phyloP scores from a whole-genome alignment of 2,888 invertebrate genomes.

The Lacanobia wlatinum region DNA sequence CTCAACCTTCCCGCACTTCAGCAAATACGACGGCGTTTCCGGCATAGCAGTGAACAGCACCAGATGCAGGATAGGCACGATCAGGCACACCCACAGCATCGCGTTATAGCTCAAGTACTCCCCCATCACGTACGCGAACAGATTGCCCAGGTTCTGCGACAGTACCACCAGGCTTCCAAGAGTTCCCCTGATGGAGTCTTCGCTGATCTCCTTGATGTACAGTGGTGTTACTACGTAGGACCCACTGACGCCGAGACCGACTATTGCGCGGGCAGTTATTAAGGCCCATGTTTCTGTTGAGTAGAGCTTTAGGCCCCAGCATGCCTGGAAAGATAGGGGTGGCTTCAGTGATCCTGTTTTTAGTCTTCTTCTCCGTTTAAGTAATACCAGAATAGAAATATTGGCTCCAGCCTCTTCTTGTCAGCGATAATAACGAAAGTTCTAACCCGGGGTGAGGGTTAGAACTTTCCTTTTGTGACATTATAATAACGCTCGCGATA shows the following conservation, averaged over 20 bases:
- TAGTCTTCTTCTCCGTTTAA: neutral
- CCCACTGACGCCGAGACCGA: conserved; percentile 85
- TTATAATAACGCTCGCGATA: too few species aligned
- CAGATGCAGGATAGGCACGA: conserved; percentile 83
- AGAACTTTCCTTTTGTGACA: too few species aligned
- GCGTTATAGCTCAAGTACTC: conserved; percentile 85
- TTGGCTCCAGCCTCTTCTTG: too few species aligned
- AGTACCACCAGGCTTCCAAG: conserved; percentile 85
- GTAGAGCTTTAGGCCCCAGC: conserved; percentile 85
- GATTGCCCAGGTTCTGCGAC: conserved; percentile 85
- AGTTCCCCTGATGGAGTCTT: conserved; percentile 85
- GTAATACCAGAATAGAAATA: too few species aligned
- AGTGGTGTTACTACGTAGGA: conserved; percentile 87
- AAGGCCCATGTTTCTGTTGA: conserved; percentile 86
- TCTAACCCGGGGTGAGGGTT: too few species aligned
- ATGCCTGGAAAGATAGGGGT: conserved; percentile 72
- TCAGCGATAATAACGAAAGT: too few species aligned
- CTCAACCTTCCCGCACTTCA: conserved; percentile 86
- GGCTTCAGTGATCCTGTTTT: neutral
- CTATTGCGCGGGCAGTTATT: conserved; percentile 83
- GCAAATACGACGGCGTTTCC: conserved; percentile 85
- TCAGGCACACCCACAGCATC: conserved; percentile 83
- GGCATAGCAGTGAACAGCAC: conserved; percentile 85
- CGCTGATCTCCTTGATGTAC: conserved; percentile 88
- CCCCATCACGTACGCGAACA: conserved; percentile 83